These are phyloP conservation scores for Drosophila kepulauana DNA, from an alignment of 1,140 invertebrate genomes.

Conservation along the genomic window DNA sequence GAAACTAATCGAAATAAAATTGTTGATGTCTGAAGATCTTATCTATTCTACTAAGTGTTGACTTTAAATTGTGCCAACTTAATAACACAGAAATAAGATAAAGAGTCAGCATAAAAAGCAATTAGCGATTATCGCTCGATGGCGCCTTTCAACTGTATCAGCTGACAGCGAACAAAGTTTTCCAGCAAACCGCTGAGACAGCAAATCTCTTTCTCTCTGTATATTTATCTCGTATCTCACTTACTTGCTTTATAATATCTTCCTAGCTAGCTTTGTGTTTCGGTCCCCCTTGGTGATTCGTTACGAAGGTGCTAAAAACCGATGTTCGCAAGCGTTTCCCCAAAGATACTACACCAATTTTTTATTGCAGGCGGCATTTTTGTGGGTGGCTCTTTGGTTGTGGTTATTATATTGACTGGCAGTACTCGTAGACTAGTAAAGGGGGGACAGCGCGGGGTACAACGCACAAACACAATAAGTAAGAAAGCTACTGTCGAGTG, in stretches of 20 bases:
- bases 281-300: constrained; percentile 16
- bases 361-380: constrained; percentile 42
- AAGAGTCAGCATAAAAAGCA: neutral
- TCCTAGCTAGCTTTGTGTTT: neutral
- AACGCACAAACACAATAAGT: too few relatives aligned
- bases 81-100: neutral
- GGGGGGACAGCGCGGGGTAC: neutral
- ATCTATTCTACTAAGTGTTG: neutral
- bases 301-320: constrained; percentile 51
- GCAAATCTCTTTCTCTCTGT: neutral
- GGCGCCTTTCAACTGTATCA: constrained; percentile 1
- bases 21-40: neutral
- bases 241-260: too few relatives aligned
- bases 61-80: neutral
- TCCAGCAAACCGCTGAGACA: neutral
- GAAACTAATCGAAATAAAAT: neutral
- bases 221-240: too few relatives aligned
- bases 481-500: too few relatives aligned
- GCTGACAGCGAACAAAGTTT: neutral
- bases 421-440: too few relatives aligned
- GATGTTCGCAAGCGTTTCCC: constrained; percentile 38
- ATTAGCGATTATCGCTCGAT: constrained; percentile 17
- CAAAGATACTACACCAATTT: constrained; percentile 47
- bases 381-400: neutral
- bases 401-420: neutral